phyloP scores from a whole-genome alignment of 2,888 invertebrate species.

The Willowsia nigromaculata region DNA sequence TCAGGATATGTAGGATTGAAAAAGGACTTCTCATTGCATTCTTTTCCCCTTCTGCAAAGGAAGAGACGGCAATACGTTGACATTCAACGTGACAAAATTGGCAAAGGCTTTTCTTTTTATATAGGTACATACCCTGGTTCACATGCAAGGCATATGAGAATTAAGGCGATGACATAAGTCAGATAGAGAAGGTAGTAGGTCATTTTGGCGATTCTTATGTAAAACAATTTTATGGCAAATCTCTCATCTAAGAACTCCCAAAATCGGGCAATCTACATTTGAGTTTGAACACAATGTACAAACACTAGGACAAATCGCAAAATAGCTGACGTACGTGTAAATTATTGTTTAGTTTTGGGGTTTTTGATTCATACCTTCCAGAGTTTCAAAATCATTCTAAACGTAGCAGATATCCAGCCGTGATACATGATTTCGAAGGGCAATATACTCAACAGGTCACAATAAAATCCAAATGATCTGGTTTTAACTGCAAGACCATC shows the following conservation, averaged over 20 bases:
- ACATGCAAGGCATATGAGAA: constrained; percentile 14
- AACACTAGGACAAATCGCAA: not conserved
- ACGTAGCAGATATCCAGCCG: not conserved
- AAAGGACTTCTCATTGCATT: constrained; percentile 49
- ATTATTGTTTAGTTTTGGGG: not conserved
- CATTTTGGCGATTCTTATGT: constrained; percentile 49
- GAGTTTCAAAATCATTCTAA: constrained; percentile 42
- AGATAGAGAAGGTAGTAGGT: constrained; percentile 52
- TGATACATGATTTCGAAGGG: constrained; percentile 51
- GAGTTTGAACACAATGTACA: not conserved
- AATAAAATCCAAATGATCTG: constrained; percentile 59
- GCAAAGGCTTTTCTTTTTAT: too few relatives aligned
- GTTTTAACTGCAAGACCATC: constrained; percentile 66
- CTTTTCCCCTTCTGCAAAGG: not conserved
- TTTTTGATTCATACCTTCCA: constrained; percentile 63
- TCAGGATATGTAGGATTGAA: constrained; percentile 38
- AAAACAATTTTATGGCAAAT: constrained; percentile 38
- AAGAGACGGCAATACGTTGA: not conserved
- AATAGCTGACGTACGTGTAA: not conserved
- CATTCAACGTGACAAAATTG: not conserved
- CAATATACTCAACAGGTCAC: constrained; percentile 67
- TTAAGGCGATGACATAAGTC: constrained; percentile 22
- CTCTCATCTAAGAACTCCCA: constrained; percentile 59
- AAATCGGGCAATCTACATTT: constrained; percentile 20
- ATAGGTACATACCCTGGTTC: constrained; percentile 35